A percentile compares a stretch with the other conserved stretches of the same genome.
phyloP scores from a whole-genome alignment of 2,797 vertebrate genomes.

The Yasuhikotakia modesta region DNA sequence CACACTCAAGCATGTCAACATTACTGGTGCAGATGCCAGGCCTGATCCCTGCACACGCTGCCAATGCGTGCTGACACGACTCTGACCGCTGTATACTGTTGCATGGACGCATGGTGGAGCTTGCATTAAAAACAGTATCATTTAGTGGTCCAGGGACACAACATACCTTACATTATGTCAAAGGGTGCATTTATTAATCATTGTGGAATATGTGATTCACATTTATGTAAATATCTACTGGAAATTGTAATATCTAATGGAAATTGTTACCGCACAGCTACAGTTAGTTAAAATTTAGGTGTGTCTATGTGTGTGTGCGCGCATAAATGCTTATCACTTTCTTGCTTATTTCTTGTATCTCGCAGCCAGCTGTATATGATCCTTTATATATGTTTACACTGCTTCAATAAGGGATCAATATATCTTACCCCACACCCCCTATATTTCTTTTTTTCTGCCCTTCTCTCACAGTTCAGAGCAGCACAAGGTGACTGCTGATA shows the following conservation, averaged over 20 bases:
- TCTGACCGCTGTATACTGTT: constrained; percentile 25
- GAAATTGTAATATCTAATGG: no score
- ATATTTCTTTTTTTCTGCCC: constrained; percentile 34
- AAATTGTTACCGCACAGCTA: no score
- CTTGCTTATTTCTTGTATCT: no score
- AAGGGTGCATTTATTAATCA: neutral
- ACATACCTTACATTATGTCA: neutral
- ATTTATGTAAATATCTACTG: neutral
- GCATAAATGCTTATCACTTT: no score
- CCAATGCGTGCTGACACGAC: constrained; percentile 51
- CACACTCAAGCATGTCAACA: constrained; percentile 58
- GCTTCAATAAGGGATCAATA: no score
- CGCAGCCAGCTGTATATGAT: no score
- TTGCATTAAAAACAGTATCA: no score
- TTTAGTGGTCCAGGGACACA: neutral
- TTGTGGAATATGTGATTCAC: neutral
- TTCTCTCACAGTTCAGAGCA: constrained; percentile 53
- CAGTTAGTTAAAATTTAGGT: no score
- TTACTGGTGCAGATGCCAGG: constrained; percentile 62
- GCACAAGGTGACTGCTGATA: constrained; percentile 79
- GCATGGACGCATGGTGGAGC: neutral
- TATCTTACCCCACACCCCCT: neutral
- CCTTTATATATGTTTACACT: no score
- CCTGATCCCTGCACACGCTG: constrained; percentile 29
- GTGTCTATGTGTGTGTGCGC: no score